Base-by-base conservation (phyloP, 2,113 vertebrate species). In the Dinomys branickii region DNA sequence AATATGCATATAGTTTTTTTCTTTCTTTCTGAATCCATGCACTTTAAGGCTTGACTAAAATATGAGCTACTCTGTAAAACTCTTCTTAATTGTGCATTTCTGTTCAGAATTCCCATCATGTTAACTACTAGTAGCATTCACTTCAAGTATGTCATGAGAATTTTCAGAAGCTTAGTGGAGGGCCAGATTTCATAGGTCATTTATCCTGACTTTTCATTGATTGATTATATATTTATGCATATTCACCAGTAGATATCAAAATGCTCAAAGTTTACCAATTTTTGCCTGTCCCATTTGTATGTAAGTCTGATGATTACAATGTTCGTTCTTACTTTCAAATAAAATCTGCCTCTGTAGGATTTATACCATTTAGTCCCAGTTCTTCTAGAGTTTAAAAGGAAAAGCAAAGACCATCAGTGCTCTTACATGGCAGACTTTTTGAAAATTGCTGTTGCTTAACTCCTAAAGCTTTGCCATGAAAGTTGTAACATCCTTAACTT, bases 401-500 rank as follows among this genome's bases (percentile, higher is more conserved):
- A 82, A 96, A 94, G 86, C 12, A 80, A 94, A 90, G 59, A 81
- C 63, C 80, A 3, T 86, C 26, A 38, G 85, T 85, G 33, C 19
- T 65, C 78, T 19, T 71, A 88, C 8, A 41, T 26, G 33, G 35
- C 61, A 47, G 30, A 24, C 16, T 73, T 91, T 50, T 94, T 83
- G 47, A 95, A 90, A 92, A 63, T 85, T 11, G 13, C 44, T 91
- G 6, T 80, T 47, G 2, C 47, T 63, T 96, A 47, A 59, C 33
- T 94, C 35, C 30, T 81, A 69, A 94, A 96, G 44, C 22, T 90
- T 95, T 91, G 91, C 47, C 95, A 95, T 92, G 81, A 69, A 96
- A 90, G 14, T 94, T 47, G 20, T 93, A 93, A 91, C n/a, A 85
- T 88, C 82, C 44, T 83, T 93, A 30, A n/a, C 78, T 97, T 91